phyloP scores from a whole-genome alignment of 2,888 invertebrate genomes.

The Melolontha melolontha region DNA sequence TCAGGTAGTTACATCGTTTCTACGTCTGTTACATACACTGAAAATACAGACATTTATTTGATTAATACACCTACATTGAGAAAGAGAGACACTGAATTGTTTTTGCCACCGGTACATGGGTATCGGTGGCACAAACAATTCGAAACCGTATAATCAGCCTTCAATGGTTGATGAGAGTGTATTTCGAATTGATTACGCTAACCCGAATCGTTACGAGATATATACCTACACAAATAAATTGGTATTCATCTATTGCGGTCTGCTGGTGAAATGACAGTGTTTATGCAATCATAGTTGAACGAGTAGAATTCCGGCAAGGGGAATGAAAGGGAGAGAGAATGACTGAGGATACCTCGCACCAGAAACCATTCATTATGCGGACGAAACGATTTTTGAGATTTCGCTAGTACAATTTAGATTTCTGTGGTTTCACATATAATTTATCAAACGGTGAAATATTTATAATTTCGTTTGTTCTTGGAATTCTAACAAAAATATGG shows the following conservation, averaged over 20 bases:
- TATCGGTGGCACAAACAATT: slow-evolving; percentile 35
- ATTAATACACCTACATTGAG: too few species aligned
- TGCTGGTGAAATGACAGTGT: slow-evolving; percentile 32
- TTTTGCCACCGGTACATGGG: too few species aligned
- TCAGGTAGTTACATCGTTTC: too few species aligned
- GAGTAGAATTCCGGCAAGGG: slow-evolving; percentile 18
- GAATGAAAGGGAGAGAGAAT: neutral
- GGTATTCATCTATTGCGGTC: slow-evolving; percentile 33
- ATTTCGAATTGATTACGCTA: slow-evolving; percentile 30
- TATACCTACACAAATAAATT: slow-evolving; percentile 3
- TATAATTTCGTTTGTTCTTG: slow-evolving; percentile 28
- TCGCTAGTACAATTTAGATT: slow-evolving; percentile 22
- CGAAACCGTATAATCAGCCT: slow-evolving; percentile 32
- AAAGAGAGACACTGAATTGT: too few species aligned
- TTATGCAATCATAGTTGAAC: slow-evolving; percentile 34
- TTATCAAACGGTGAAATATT: slow-evolving; percentile 37
- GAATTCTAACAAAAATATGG: slow-evolving; percentile 21
- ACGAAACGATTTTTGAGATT: slow-evolving; percentile 25
- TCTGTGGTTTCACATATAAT: slow-evolving; percentile 16
- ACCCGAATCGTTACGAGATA: slow-evolving; percentile 20
- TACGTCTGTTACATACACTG: too few species aligned
- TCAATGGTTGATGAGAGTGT: slow-evolving; percentile 15
- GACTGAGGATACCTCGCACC: slow-evolving; percentile 23
- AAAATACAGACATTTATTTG: too few species aligned
- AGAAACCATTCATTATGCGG: slow-evolving; percentile 31